phyloP scores from a whole-genome alignment of 2,113 vertebrate species.

The Hiodon tergisus region DNA sequence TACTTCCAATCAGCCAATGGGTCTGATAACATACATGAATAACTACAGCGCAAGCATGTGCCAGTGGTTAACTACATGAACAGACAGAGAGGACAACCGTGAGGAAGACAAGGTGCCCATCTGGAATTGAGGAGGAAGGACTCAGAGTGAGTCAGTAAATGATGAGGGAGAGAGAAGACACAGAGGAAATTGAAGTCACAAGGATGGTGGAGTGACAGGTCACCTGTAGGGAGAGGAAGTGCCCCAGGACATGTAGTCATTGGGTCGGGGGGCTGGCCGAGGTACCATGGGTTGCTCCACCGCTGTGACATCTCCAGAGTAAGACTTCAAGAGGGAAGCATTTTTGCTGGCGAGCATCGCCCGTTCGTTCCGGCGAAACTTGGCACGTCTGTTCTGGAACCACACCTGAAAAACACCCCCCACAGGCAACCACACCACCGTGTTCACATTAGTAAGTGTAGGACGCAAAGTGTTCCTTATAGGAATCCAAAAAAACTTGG shows the following conservation, averaged over 20 bases:
- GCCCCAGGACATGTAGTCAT: conserved; percentile 83
- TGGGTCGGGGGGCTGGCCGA: conserved; percentile 76
- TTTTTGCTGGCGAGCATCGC: conserved; percentile 85
- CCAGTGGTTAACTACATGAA: not conserved
- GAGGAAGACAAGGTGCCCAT: not conserved
- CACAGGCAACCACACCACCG: not conserved
- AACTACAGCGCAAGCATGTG: too few species aligned
- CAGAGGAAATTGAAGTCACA: not conserved
- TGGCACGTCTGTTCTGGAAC: conserved; percentile 86
- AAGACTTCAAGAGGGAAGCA: conserved; percentile 78
- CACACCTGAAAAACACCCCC: conserved; percentile 65
- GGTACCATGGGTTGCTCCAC: conserved; percentile 84
- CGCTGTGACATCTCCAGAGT: conserved; percentile 76
- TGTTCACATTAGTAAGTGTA: conserved; percentile 13
- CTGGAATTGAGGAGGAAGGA: too few species aligned
- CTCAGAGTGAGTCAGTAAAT: not conserved
- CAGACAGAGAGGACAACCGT: not conserved
- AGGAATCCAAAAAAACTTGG: too few species aligned
- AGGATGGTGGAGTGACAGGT: conserved; percentile 21
- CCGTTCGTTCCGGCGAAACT: conserved; percentile 79
- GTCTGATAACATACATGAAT: too few species aligned
- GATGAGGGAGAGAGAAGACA: not conserved
- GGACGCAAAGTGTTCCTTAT: conserved; percentile 3
- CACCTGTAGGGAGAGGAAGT: conserved; percentile 79
- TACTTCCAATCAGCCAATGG: too few species aligned